A percentile compares a stretch with the other conserved stretches of the same genome.
Conservation (phyloP, 2,888 invertebrate species). For the Parnassius smintheus region DNA sequence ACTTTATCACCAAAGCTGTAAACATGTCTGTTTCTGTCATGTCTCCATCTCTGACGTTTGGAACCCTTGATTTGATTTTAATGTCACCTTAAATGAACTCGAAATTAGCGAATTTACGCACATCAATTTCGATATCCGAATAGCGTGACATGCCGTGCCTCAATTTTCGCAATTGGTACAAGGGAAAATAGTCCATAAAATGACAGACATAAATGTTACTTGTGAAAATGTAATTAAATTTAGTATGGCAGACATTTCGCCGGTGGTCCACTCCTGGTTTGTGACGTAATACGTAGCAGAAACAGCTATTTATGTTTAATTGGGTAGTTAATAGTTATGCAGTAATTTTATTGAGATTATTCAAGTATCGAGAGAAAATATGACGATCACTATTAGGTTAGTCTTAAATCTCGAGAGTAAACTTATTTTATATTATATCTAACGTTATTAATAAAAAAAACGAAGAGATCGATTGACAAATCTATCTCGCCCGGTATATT, state of each 20-base stretch:
- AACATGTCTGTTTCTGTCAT: neutral
- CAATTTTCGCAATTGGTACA: neutral
- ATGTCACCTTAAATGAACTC: slow-evolving; percentile 9
- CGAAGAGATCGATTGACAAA: no score
- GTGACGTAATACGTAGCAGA: neutral
- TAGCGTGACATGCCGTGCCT: slow-evolving; percentile 10
- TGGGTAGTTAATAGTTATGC: no score
- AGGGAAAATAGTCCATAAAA: slow-evolving; percentile 9
- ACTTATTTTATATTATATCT: no score
- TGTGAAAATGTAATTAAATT: neutral
- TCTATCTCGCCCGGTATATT: no score
- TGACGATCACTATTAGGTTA: no score
- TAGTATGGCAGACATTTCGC: slow-evolving; percentile 8
- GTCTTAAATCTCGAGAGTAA: no score
- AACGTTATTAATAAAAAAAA: no score
- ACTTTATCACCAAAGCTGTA: neutral
- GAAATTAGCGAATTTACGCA: slow-evolving; percentile 23
- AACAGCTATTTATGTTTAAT: neutral
- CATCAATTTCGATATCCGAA: slow-evolving; percentile 19
- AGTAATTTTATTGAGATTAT: no score
- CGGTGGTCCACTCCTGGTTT: slow-evolving; percentile 11
- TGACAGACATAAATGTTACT: neutral
- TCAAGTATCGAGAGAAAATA: no score
- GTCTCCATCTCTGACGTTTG: neutral
- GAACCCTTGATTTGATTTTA: slow-evolving; percentile 21